Evolutionary conservation across 35 echinoderm and acorn worm species (phyloP), one percentile per base, ranked within the genome.

Genomic region (Apostichopus japonicus): DNA sequence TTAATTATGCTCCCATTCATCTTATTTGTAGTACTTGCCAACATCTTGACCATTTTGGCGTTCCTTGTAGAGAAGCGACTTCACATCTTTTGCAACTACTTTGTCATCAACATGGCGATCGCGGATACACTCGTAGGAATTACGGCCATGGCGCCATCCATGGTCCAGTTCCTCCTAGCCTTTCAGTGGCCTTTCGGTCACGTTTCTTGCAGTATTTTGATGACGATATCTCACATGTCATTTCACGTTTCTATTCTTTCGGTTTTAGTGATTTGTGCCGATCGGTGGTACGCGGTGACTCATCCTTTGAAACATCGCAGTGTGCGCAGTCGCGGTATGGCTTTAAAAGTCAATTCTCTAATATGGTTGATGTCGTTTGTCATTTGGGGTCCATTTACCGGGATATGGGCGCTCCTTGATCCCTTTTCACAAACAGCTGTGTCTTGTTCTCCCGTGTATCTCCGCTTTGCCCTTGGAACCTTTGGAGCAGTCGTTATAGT

Each of bases 161-260:
- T 54, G 78, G 52, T 80, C 24, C 78, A 80, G 24, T 80, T 80
- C 52, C 78, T 80, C 24, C 33, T 80, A 6, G 25, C 13, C 52
- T 80, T 80, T 53, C 78, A 53, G 25, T 80, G 78, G 78, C 78
- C 52, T 13, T 80, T 80, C 52, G 78, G 78, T 53, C 15, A 80
- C 52, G 78, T 80, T 6, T 80, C 78, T 14, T 80, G 78, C 52
- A 53, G 24, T 25, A 24, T 80, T 6, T 3, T 80, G 14, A 80
- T 80, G 78, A 80, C 78, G 6, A 80, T 80, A 15, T 80, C 78
- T 80, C 78, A 80, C 24, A 80, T 33, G 78, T 80, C 78, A 14
- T 80, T 80, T 13, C 78, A 80, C 78, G 78, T 80, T 44, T 83
- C 79, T 5, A 54, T 83, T 55, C 79, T 83, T 8, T 55, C 54